phyloP scores from a whole-genome alignment of 2,797 vertebrate species.

The Characodon lateralis region DNA sequence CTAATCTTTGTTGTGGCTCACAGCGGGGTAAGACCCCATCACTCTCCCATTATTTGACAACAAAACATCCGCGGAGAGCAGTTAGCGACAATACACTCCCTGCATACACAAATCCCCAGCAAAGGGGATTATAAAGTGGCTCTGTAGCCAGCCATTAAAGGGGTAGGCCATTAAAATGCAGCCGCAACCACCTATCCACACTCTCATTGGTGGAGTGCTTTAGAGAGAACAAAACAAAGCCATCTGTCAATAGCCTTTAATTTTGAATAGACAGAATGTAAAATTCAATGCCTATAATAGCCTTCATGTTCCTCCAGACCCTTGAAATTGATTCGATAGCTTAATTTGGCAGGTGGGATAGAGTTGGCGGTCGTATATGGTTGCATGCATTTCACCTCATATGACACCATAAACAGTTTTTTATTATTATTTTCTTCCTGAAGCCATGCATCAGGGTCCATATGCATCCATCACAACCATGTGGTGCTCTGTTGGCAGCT shows the following conservation, averaged over 20 bases:
- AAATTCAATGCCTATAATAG: constrained; percentile 63
- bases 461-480: constrained; percentile 59
- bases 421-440: constrained; percentile 5
- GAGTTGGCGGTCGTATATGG: constrained; percentile 46
- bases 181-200: constrained; percentile 54
- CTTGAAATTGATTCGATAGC: constrained; percentile 72
- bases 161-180: constrained; percentile 65
- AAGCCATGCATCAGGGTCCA: constrained; percentile 45
- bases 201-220: constrained; percentile 49
- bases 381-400: constrained; percentile 43
- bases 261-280: constrained; percentile 69
- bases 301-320: constrained; percentile 65
- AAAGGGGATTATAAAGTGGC: constrained; percentile 60
- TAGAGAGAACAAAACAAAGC: constrained; percentile 68
- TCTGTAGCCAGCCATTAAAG: constrained; percentile 61
- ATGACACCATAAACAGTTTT: constrained; percentile 52
- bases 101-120: constrained; percentile 69
- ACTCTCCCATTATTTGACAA: constrained; percentile 79
- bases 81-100: constrained; percentile 67
- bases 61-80: constrained; percentile 70
- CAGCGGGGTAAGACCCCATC: constrained; percentile 74
- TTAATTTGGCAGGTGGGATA: constrained; percentile 65
- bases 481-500: constrained; percentile 62
- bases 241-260: constrained; percentile 72
- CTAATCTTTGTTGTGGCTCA: constrained; percentile 69